phyloP scores from a whole-genome alignment of 2,113 vertebrate genomes.

The Nothoprocta pentlandii region DNA sequence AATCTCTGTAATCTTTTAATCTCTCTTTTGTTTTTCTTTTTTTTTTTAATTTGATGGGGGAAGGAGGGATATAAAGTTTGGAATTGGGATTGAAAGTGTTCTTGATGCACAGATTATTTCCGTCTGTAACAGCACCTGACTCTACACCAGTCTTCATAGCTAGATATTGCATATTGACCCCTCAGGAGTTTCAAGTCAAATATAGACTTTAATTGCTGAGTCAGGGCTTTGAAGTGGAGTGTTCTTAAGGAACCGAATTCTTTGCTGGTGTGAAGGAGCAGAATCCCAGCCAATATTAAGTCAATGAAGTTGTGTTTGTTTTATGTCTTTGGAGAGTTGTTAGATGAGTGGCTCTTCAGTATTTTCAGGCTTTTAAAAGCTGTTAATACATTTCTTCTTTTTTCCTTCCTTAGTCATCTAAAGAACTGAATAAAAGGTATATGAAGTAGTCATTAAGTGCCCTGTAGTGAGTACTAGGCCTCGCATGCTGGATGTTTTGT shows the following conservation, averaged over 20 bases:
- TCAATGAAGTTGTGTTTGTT: neutral
- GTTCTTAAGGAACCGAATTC: neutral
- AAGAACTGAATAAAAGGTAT: conserved; percentile 86
- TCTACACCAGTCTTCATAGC: neutral
- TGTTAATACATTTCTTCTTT: conserved; percentile 63
- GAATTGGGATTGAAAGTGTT: neutral
- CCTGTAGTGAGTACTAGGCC: conserved; percentile 22
- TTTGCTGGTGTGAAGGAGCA: neutral
- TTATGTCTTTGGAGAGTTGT: neutral
- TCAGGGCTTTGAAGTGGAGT: neutral
- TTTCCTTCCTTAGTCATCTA: conserved; percentile 75
- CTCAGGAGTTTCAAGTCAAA: neutral
- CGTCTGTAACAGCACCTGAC: neutral
- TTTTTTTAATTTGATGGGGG: too few relatives aligned
- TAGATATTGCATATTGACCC: neutral
- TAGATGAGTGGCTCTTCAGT: neutral
- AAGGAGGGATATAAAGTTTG: too few relatives aligned
- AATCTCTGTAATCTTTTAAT: neutral
- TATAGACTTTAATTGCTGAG: neutral
- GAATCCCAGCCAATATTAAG: neutral
- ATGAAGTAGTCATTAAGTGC: conserved; percentile 15
- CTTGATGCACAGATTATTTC: neutral
- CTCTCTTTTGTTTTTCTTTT: neutral
- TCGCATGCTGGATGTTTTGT: conserved; percentile 62
- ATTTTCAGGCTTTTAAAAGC: neutral